phyloP scores from a whole-genome alignment of 2,888 invertebrate genomes.

The Sialis fuliginosa region DNA sequence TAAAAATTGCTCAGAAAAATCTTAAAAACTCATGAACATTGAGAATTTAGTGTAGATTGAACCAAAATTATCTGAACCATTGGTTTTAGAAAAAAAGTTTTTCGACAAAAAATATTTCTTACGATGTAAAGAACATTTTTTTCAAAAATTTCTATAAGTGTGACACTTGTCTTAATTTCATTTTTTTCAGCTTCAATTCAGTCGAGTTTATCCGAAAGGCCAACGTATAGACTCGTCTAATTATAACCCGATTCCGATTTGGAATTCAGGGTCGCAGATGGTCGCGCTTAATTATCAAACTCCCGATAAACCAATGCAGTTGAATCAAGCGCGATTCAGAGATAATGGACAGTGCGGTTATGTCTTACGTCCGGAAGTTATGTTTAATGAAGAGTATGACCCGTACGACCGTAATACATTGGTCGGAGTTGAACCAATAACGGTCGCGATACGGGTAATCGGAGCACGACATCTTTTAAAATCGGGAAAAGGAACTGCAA shows the following conservation, averaged over 20 bases:
- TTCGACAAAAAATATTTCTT: too few relatives aligned
- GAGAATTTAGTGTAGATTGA: too few relatives aligned
- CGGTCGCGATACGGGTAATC: conserved; percentile 58
- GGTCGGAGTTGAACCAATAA: conserved; percentile 38
- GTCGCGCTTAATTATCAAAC: conserved; percentile 97
- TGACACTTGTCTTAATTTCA: too few relatives aligned
- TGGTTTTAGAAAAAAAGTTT: too few relatives aligned
- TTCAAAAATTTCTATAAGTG: too few relatives aligned
- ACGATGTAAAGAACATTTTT: too few relatives aligned
- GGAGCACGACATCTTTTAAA: conserved; percentile 83
- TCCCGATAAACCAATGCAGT: conserved; percentile 85
- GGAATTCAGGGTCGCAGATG: conserved; percentile 96
- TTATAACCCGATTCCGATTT: conserved; percentile 86
- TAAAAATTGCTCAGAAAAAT: too few relatives aligned
- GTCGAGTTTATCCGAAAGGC: conserved; percentile 89
- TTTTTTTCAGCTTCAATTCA: conserved; percentile 55
- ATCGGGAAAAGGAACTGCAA: conserved; percentile 65
- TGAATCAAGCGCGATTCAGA: conserved; percentile 83
- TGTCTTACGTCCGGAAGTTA: conserved; percentile 75
- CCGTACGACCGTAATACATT: conserved; percentile 52
- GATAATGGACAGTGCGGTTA: conserved; percentile 90
- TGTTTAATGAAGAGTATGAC: conserved; percentile 64
- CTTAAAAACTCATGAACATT: too few relatives aligned
- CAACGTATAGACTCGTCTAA: conserved; percentile 93
- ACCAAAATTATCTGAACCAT: too few relatives aligned